A percentile compares a stretch with the other conserved stretches of the same genome.
Evolutionary conservation across 2,113 vertebrate species (phyloP).

Genomic region (Malurus melanocephalus): DNA sequence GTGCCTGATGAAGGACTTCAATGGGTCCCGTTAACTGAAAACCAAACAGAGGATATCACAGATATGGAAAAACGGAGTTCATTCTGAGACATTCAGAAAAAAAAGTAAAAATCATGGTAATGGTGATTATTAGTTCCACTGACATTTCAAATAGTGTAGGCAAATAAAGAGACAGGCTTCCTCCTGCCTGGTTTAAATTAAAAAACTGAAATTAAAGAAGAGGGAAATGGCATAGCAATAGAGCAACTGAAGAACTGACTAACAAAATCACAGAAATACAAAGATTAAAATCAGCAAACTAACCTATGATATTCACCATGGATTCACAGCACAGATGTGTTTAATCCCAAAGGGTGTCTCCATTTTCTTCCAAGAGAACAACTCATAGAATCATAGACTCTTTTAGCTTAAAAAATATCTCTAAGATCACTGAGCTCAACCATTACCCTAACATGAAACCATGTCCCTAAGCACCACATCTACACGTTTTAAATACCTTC

Average conservation of each 20-base stretch:
- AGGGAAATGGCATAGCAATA: neutral
- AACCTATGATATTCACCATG: neutral
- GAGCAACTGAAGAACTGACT: neutral
- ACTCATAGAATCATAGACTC: neutral
- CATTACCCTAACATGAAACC: neutral
- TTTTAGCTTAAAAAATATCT: neutral
- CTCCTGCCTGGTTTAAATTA: neutral
- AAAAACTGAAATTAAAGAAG: neutral
- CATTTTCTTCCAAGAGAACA: neutral
- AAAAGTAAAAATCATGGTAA: neutral
- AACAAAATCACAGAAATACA: neutral
- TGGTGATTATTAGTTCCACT: neutral
- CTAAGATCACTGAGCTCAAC: neutral
- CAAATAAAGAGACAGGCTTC: neutral
- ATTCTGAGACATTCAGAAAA: neutral
- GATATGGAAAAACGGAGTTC: neutral
- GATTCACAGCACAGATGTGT: neutral
- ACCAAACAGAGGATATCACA: neutral
- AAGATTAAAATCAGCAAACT: neutral
- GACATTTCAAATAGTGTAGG: neutral
- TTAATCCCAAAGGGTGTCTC: neutral
- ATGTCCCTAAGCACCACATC: neutral
- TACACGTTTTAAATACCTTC: neutral
- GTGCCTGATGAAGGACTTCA: slow-evolving; percentile 83
- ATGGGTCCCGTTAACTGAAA: slow-evolving; percentile 78